Evolutionary conservation across 2,113 vertebrate species (phyloP).

Genomic region (Anoura caudifer): DNA sequence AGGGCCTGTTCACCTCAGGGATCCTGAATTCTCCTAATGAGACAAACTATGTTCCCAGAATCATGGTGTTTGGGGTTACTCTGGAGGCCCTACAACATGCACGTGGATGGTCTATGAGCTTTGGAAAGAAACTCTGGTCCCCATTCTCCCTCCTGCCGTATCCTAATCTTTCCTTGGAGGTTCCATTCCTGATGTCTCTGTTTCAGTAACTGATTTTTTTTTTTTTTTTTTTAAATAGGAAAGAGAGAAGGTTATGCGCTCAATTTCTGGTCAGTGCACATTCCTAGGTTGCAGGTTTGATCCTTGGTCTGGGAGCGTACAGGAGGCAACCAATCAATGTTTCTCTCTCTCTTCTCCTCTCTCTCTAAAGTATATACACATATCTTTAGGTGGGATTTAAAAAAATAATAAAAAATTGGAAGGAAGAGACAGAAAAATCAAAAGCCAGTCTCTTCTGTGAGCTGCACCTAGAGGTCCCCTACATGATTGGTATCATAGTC

Average conservation of each 20-base stretch:
- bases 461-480: background rate
- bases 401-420: background rate
- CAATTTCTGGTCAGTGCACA: no score
- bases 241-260: no score
- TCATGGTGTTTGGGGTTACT: background rate
- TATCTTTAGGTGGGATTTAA: no score
- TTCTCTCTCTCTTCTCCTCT: no score
- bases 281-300: no score
- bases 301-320: no score
- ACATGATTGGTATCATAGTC: background rate
- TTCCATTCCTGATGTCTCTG: background rate
- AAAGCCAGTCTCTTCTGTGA: background rate
- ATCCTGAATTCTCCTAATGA: background rate
- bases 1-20: background rate
- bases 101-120: background rate
- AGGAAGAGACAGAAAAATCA: background rate
- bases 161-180: background rate
- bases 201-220: background rate
- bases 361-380: no score
- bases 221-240: background rate
- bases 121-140: background rate
- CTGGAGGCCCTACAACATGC: background rate
- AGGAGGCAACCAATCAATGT: no score
- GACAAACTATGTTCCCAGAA: background rate
- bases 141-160: background rate